These are phyloP conservation scores for Dolomedes plantarius DNA, from an alignment of 2,888 invertebrate species.

Conservation along the genomic window DNA sequence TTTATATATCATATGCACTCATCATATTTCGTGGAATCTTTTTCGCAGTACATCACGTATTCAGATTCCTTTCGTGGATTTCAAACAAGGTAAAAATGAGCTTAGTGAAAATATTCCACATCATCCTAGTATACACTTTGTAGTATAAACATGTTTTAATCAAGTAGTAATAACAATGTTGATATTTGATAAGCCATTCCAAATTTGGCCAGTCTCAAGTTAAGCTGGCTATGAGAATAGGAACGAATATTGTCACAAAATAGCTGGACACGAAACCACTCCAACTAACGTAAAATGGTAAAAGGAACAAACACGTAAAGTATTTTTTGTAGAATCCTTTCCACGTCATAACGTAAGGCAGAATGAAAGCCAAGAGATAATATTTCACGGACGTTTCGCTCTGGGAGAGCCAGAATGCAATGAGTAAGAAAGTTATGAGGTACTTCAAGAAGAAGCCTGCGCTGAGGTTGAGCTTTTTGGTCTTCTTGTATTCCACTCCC, in stretches of 20 bases:
- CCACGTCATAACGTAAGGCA: slow-evolving; percentile 48
- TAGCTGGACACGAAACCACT: slow-evolving; percentile 49
- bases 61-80: too few relatives aligned
- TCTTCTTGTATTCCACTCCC: slow-evolving; percentile 9
- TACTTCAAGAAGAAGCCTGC: slow-evolving; percentile 32
- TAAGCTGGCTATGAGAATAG: slow-evolving; percentile 34
- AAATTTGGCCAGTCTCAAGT: too few relatives aligned
- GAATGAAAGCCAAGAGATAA: slow-evolving; percentile 38
- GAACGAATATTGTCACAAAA: slow-evolving; percentile 53
- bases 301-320: slow-evolving; percentile 35
- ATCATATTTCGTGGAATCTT: too few relatives aligned
- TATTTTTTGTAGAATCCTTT: slow-evolving; percentile 59
- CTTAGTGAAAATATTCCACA: too few relatives aligned
- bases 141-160: slow-evolving; percentile 9
- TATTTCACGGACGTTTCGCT: slow-evolving; percentile 29
- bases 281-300: slow-evolving; percentile 50
- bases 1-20: too few relatives aligned
- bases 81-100: too few relatives aligned
- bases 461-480: neutral
- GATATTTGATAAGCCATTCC: too few relatives aligned
- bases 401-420: slow-evolving; percentile 49
- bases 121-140: too few relatives aligned
- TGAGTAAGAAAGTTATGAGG: slow-evolving; percentile 27
- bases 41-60: too few relatives aligned
- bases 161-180: too few relatives aligned